phyloP scores from a whole-genome alignment of 2,113 vertebrate species.

The Dipodomys stephensi region DNA sequence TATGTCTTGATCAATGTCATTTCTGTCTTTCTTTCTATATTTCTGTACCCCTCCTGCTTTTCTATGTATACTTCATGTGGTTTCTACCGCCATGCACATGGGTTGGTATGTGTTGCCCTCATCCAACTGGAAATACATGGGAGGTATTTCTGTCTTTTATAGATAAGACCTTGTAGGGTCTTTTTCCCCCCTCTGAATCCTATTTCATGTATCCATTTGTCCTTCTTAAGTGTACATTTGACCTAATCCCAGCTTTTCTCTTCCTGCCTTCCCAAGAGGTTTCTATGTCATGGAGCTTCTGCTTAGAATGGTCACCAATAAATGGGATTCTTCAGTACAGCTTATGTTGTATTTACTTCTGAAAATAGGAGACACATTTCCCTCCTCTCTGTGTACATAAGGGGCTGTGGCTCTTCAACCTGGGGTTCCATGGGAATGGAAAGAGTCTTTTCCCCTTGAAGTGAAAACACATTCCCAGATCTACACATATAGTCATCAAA shows the following conservation, averaged over 20 bases:
- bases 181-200: neutral
- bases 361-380: neutral
- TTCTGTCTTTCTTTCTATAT: neutral
- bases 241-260: neutral
- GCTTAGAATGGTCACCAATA: neutral
- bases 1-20: neutral
- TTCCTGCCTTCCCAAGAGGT: neutral
- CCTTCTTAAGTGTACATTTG: constrained; percentile 16
- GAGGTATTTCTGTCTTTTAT: neutral
- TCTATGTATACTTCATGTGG: neutral
- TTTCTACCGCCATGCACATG: neutral
- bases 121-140: neutral
- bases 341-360: neutral
- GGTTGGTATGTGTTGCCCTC: neutral
- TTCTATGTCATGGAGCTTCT: neutral
- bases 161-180: neutral
- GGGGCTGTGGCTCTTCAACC: no score
- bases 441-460: neutral
- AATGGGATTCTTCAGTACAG: neutral
- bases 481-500: neutral
- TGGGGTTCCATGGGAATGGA: fast-evolving
- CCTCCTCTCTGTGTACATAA: fast-evolving
- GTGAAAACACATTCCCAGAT: neutral
- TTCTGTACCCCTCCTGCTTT: neutral
- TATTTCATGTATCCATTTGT: neutral